A percentile compares a stretch with the other conserved stretches of the same genome.
phyloP scores from a whole-genome alignment of 2,888 invertebrate genomes.

The Sabellastarte sp. region DNA sequence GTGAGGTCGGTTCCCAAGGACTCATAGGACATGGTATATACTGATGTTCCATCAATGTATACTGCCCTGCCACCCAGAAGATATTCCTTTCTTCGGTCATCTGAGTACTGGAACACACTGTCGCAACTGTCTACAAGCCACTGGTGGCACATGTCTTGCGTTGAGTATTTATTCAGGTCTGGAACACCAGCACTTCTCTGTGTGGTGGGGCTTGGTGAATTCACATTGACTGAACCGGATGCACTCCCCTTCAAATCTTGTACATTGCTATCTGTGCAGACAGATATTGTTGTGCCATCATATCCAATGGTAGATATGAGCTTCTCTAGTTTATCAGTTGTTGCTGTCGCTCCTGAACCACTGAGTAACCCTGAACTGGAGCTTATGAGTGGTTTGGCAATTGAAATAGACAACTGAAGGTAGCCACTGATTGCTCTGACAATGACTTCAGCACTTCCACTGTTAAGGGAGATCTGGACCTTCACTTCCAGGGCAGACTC shows the following conservation, averaged over 20 bases:
- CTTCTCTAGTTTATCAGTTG: not conserved
- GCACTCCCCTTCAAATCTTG: not conserved
- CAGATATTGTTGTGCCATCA: too few relatives aligned
- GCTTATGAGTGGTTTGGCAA: not conserved
- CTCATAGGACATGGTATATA: constrained; percentile 7
- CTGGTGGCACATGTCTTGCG: not conserved
- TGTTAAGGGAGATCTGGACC: not conserved
- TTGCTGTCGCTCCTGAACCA: not conserved
- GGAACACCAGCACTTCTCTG: not conserved
- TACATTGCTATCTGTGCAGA: too few relatives aligned
- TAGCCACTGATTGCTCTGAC: not conserved
- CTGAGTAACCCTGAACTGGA: not conserved
- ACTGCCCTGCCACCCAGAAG: not conserved
- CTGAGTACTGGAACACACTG: too few relatives aligned
- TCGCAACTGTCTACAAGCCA: too few relatives aligned
- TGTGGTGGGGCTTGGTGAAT: not conserved
- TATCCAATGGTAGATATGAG: not conserved
- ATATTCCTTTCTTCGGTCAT: too few relatives aligned
- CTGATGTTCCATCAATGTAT: not conserved
- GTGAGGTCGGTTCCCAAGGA: not conserved
- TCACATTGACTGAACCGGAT: not conserved
- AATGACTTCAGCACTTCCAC: not conserved
- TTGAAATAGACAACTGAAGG: not conserved
- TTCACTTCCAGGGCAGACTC: not conserved
- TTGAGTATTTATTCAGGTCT: not conserved